These are phyloP conservation scores for Hypocryptadius cinnamomeus DNA, from an alignment of 2,113 vertebrate genomes.

Conservation along the genomic window DNA sequence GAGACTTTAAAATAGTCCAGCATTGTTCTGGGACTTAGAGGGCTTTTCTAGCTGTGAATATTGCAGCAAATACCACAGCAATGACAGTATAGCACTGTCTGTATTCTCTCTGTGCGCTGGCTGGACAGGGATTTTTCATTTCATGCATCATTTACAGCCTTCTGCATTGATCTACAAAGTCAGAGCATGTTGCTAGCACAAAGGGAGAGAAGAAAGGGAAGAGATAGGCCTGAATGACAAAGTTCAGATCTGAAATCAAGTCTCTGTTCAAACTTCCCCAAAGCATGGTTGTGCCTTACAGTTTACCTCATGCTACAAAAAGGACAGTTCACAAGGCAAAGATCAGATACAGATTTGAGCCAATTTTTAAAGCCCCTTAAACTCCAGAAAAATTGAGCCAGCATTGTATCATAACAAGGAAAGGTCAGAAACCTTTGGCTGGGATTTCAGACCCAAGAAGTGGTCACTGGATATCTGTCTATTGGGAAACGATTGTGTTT, in stretches of 20 bases:
- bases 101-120: conserved; percentile 58
- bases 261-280: conserved; percentile 21
- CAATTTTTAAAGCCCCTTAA: neutral
- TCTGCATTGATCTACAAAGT: conserved; percentile 66
- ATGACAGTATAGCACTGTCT: conserved; percentile 59
- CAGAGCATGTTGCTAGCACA: conserved; percentile 39
- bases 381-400: neutral
- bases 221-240: conserved; percentile 46
- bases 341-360: neutral
- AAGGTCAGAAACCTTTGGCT: neutral
- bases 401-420: neutral
- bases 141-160: conserved; percentile 68
- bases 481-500: neutral
- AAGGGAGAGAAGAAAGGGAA: conserved; percentile 60
- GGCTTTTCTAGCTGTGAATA: conserved; percentile 58
- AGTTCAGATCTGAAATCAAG: conserved; percentile 52
- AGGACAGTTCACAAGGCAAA: neutral
- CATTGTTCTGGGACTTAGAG: conserved; percentile 63
- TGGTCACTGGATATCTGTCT: neutral
- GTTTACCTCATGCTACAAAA: neutral
- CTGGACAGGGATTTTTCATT: conserved; percentile 68
- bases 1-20: conserved; percentile 62
- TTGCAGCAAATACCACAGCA: conserved; percentile 65
- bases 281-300: neutral
- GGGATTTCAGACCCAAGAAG: neutral